Evolutionary conservation across 2,113 vertebrate genomes (phyloP).

Genomic region (Oryzias curvinotus): DNA sequence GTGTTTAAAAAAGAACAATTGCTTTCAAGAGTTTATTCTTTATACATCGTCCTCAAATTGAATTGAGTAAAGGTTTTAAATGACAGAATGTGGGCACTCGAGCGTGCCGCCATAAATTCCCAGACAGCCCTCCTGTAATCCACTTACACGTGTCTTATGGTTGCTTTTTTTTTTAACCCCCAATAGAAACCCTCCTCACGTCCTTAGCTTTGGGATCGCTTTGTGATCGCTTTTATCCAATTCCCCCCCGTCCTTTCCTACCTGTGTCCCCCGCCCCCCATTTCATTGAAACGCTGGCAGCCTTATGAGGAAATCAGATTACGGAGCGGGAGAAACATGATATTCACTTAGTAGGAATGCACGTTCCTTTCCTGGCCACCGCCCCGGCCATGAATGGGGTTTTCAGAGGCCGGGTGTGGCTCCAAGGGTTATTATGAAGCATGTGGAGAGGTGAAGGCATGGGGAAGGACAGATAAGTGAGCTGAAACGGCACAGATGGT

Average conservation of each 20-base stretch:
- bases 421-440: constrained; percentile 29
- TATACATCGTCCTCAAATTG: constrained; percentile 17
- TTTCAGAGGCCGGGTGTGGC: constrained; percentile 50
- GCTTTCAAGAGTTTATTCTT: constrained; percentile 19
- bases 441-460: constrained; percentile 45
- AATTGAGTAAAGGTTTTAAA: constrained; percentile 47
- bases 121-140: constrained; percentile 63
- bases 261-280: constrained; percentile 43
- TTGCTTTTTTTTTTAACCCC: constrained; percentile 37
- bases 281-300: constrained; percentile 53
- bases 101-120: constrained; percentile 45
- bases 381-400: constrained; percentile 39
- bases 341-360: constrained; percentile 57
- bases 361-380: constrained; percentile 32
- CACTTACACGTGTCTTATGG: constrained; percentile 66
- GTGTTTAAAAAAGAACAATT: constrained; percentile 38
- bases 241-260: constrained; percentile 35
- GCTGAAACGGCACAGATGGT: constrained; percentile 66
- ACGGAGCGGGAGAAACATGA: constrained; percentile 60
- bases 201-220: constrained; percentile 14
- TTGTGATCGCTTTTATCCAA: constrained; percentile 58
- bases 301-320: constrained; percentile 65
- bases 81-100: constrained; percentile 27
- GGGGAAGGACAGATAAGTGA: constrained; percentile 53
- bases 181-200: constrained; percentile 6